Evolutionary conservation across 1,140 invertebrate genomes (phyloP), one percentile per base, ranked within the genome.

Genomic region (Armadillidium nasatum): DNA sequence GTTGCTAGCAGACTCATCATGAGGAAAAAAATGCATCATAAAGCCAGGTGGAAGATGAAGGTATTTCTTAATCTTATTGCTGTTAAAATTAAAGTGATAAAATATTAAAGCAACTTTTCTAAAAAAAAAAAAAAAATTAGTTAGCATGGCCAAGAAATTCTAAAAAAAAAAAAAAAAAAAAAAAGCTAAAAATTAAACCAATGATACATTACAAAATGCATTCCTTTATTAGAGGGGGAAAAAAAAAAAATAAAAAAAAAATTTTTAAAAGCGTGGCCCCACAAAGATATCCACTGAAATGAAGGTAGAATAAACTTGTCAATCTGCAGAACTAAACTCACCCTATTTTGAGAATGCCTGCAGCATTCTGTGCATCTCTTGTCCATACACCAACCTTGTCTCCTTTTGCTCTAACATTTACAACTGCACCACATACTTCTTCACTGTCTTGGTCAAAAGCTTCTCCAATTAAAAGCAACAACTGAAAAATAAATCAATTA

Each of bases 361-460:
- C 50, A 15, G 2, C 50, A 60, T 60, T 60, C 50, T 60, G 50
- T 4, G 50, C 50, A 60, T 60, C 50, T 60, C 50, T 60, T 60
- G 50, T 60, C 50, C 50, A 60, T 60, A 60, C 50, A 15, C 50
- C 50, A 13, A 60, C 50, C 7, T 60, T 60, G 50, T 60, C 50
- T 4, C 50, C 50, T 7, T 60, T 60, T 13, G 2, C 50, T 60
- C 50, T 60, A 3, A 60, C 19, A 60, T 60, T 60, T 13, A 60
- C 50, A 60, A 60, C 50, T 15, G 50, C 50, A 15, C 50, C 50
- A 60, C 50, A 60, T 4, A 60, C 50, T 60, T 60, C 50, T 1
- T 60, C 50, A 7, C 50, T 19, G 19, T 60, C 11, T 60, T 60
- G 50, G 11, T 60, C 50, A 60, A 60, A 60, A 15, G 50, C 50